Evolutionary conservation across 1,140 invertebrate species (phyloP).

Genomic region (Drosophila aff.): DNA sequence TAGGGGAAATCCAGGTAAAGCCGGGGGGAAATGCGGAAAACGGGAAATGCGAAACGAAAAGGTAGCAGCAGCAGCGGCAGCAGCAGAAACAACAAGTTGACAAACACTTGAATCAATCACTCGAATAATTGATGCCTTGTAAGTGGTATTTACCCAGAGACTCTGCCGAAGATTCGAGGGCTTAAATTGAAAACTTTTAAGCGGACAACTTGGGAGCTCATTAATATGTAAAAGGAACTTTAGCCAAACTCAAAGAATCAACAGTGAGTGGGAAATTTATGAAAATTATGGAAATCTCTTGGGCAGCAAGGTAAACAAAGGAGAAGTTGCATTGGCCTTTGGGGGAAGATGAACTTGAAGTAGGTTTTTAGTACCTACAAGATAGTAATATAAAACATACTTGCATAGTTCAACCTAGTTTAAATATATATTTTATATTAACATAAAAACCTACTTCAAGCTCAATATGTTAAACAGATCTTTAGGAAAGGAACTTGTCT

Average conservation of each 20-base stretch:
- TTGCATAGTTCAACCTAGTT: too few species aligned
- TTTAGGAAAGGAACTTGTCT: not conserved
- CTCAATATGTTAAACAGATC: too few species aligned
- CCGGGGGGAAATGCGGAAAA: not conserved
- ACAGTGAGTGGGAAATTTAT: conserved; percentile 5
- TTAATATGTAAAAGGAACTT: conserved; percentile 15
- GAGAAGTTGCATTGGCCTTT: not conserved
- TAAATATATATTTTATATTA: too few species aligned
- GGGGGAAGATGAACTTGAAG: not conserved
- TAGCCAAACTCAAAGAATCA: conserved; percentile 5
- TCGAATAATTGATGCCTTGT: conserved; percentile 56
- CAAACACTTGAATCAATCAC: conserved; percentile 51
- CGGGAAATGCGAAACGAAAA: conserved; percentile 7
- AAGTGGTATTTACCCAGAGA: conserved; percentile 39
- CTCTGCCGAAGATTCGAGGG: conserved; percentile 21
- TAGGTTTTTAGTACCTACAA: not conserved
- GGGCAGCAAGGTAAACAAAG: not conserved
- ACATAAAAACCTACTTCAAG: too few species aligned
- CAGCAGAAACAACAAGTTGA: conserved; percentile 42
- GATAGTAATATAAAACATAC: too few species aligned
- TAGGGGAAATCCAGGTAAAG: not conserved
- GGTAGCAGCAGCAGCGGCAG: conserved; percentile 5
- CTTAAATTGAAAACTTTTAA: conserved; percentile 36
- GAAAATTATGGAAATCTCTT: conserved; percentile 6
- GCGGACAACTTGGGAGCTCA: conserved; percentile 23